Base-by-base conservation (phyloP, 2,888 invertebrate genomes). In the Pristionchus exspectatus region DNA sequence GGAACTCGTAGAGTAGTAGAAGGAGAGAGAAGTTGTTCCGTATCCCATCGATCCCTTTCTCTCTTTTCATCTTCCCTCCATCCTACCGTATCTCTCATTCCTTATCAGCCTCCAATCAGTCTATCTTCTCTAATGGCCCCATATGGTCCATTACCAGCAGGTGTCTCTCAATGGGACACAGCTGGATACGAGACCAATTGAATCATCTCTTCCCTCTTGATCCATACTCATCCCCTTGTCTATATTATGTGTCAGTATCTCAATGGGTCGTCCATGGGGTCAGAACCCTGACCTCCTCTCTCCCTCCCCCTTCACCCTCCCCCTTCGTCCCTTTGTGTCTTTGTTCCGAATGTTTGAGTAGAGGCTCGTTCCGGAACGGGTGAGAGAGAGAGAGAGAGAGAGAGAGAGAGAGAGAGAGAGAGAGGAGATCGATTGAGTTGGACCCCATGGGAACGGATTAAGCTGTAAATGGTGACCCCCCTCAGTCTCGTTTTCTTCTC, bases 141-240 rank as follows among this genome's bases (percentile, higher is more conserved):
- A 33, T 24, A 14, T 74, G 9, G 5, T 44, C 77, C 44, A 38
- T 38, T 77, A 77, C 44, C 77, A 77, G 44, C 12, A 44, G 77
- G 24, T 77, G 77, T 69, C 88, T 87, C 24, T 90, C 90, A 81
- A 90, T 89, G 4, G 77, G 88, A 2, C 90, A 77, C 77, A 33
- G 86, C 90, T 3, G 90, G 90, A 59, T 88, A 89, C 27, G 91
- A 90, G 4, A 90, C 91, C 89, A 92, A 91, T 85, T 92, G 92
- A 54, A 87, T 92, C 54, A 83, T 90, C 21, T 81, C 91, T 38
- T n/a, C 59, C 59, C 18, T 74, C 90, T n/a, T 91, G 38, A 91
- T 90, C 91, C 92, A 18, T 85, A 90, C 27, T 90, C 87, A 24
- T 90, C 90, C 50, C 89, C 90, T 72, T 92, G 91, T 84, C 91